Conservation (phyloP, 2,888 invertebrate species). For the Catocala sponsa region DNA sequence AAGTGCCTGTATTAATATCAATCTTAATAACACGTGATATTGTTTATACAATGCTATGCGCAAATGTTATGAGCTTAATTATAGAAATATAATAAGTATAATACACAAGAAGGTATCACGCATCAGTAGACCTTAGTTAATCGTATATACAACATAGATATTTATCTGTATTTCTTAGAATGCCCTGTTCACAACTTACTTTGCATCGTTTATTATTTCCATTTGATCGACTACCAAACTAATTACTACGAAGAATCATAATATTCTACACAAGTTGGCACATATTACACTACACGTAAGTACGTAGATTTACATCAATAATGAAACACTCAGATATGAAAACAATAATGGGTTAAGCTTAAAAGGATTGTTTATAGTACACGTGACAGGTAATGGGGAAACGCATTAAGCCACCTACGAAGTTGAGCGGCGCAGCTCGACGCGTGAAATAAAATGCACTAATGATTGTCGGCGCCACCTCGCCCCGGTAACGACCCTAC, state of each 20-base stretch:
- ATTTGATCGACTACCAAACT: too few species aligned
- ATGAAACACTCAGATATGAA: constrained; percentile 37
- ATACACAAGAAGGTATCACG: too few species aligned
- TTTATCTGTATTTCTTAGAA: too few species aligned
- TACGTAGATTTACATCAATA: constrained; percentile 23
- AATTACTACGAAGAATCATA: too few species aligned
- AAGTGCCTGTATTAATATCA: not conserved
- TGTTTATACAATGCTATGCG: too few species aligned
- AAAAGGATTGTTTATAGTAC: constrained; percentile 65
- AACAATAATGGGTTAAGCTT: constrained; percentile 57
- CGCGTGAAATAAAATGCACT: constrained; percentile 76
- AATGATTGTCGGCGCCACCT: constrained; percentile 65
- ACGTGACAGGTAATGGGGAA: constrained; percentile 76
- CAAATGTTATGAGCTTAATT: too few species aligned
- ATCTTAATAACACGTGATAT: too few species aligned
- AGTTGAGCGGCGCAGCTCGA: constrained; percentile 56
- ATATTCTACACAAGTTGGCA: not conserved
- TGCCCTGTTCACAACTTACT: too few species aligned
- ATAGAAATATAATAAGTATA: too few species aligned
- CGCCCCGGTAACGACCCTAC: constrained; percentile 57
- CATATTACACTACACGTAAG: constrained; percentile 7
- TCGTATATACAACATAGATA: too few species aligned
- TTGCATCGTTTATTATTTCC: too few species aligned
- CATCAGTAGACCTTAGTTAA: too few species aligned
- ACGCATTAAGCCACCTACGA: constrained; percentile 74